phyloP scores from a whole-genome alignment of 2,888 invertebrate genomes.

The Tetranychus piercei region DNA sequence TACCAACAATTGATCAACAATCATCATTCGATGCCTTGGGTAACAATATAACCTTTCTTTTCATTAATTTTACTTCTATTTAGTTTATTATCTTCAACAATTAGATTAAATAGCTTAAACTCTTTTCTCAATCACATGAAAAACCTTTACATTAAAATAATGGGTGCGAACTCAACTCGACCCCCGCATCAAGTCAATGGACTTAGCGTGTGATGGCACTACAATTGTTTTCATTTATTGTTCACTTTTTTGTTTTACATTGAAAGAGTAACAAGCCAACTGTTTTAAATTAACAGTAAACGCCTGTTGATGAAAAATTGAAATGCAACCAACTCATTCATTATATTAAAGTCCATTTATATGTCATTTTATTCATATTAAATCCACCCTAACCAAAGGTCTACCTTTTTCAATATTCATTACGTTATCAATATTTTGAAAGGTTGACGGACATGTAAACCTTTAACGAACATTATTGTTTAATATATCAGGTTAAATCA shows the following conservation, averaged over 20 bases:
- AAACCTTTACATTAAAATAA: no score
- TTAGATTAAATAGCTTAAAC: neutral
- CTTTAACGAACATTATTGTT: no score
- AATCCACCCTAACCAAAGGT: neutral
- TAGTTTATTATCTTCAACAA: neutral
- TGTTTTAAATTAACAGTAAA: neutral
- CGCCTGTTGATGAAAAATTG: neutral
- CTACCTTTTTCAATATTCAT: no score
- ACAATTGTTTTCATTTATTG: neutral
- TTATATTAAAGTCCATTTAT: neutral
- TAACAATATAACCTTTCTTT: neutral
- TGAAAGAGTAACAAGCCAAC: neutral
- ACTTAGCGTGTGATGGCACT: neutral
- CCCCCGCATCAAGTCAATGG: neutral
- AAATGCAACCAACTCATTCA: neutral
- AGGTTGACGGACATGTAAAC: no score
- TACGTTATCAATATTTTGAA: no score
- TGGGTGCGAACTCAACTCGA: neutral
- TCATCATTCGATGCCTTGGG: neutral
- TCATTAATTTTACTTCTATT: no score
- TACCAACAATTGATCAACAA: neutral
- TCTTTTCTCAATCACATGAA: no score
- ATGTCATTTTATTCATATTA: neutral
- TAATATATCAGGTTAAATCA: no score
- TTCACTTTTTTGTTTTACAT: neutral